Conservation (phyloP, 37 sponge, comb jelly and placozoan species). For the Bolinopsis microptera region DNA sequence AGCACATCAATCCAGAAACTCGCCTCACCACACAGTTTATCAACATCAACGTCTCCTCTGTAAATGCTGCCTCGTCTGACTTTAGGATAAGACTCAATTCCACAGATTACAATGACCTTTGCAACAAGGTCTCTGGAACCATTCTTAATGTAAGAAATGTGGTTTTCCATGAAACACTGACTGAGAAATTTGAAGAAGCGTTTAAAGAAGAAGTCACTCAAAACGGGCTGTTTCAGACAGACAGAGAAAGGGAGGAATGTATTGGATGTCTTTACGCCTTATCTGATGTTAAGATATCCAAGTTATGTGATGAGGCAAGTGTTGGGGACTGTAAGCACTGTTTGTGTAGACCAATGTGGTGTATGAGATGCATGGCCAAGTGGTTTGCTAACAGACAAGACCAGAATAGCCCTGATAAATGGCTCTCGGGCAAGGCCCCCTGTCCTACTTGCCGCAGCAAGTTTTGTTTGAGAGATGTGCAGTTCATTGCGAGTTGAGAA, state of each 20-base stretch:
- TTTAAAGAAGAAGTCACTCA: conserved; percentile 79
- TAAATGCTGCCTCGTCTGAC: conserved; percentile 16
- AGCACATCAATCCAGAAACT: conserved; percentile 36
- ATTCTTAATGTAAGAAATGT: conserved; percentile 78
- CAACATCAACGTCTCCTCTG: conserved; percentile 67
- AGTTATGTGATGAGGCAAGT: conserved; percentile 74
- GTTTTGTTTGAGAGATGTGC: conserved; percentile 91
- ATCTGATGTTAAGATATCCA: conserved; percentile 83
- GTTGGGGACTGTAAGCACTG: conserved; percentile 81
- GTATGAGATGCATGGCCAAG: conserved; percentile 87
- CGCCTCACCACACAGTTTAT: conserved; percentile 62
- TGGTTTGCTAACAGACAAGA: conserved; percentile 96
- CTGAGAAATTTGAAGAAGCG: conserved; percentile 82
- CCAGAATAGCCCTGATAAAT: conserved; percentile 75
- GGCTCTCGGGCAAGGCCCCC: conserved; percentile 88
- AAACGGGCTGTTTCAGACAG: conserved; percentile 72
- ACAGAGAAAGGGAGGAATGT: conserved; percentile 75
- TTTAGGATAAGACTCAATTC: conserved; percentile 74
- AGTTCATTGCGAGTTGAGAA: conserved; percentile 40
- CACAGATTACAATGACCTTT: conserved; percentile 74
- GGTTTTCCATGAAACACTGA: conserved; percentile 83
- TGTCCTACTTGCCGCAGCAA: conserved; percentile 91
- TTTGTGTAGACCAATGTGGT: conserved; percentile 94
- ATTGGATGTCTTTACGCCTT: conserved; percentile 82
- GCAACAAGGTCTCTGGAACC: conserved; percentile 73